phyloP scores from a whole-genome alignment of 2,113 vertebrate species.

The Empidonax alnorum region DNA sequence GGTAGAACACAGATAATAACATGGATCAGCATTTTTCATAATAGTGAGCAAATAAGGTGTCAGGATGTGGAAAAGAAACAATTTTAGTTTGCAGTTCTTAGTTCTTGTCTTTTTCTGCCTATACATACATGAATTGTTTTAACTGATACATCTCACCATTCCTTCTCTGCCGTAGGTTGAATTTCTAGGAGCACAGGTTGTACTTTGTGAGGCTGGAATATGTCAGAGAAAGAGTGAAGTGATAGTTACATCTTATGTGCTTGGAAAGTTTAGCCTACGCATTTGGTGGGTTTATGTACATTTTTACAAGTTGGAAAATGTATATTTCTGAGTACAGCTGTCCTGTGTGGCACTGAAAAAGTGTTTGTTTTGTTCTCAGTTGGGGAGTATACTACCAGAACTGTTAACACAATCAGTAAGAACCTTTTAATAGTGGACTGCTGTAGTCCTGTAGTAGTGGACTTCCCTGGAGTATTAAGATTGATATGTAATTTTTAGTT shows the following conservation, averaged over 20 bases:
- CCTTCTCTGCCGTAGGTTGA: not conserved
- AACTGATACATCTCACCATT: not conserved
- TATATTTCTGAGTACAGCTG: not conserved
- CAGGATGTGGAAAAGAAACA: not conserved
- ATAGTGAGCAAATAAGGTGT: not conserved
- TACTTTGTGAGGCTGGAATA: not conserved
- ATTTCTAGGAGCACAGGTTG: not conserved
- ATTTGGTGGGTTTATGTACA: not conserved
- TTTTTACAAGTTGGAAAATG: not conserved
- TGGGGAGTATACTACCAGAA: not conserved
- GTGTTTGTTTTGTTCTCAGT: not conserved
- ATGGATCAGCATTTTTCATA: not conserved
- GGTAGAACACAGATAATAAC: not conserved
- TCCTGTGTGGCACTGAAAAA: not conserved
- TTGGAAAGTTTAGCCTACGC: not conserved
- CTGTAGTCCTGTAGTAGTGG: not conserved
- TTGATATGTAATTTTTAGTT: not conserved
- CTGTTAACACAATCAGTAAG: not conserved
- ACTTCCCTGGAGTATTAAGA: not conserved
- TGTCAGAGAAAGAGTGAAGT: not conserved
- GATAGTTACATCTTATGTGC: not conserved
- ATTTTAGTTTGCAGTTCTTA: not conserved
- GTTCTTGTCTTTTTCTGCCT: not conserved
- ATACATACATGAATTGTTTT: not conserved
- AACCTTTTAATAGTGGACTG: not conserved